Percentiles rank a stretch among this genome's conserved stretches.
Conservation (phyloP, 30 jellyfish, hydroid and myxozoan species). For the Turritopsis dohrnii region DNA sequence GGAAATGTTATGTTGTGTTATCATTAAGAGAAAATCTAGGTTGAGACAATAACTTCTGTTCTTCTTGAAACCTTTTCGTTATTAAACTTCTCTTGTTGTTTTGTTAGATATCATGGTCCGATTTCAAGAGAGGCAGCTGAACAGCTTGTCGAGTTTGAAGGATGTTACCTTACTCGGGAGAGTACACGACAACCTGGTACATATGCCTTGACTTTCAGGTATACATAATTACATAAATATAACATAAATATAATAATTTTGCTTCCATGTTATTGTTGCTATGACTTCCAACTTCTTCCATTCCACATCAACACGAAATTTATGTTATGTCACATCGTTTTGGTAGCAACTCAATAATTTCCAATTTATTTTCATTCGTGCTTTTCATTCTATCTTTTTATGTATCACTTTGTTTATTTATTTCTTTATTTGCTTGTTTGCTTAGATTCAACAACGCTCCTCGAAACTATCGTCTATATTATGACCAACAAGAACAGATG, state of each 20-base stretch:
- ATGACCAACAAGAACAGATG: slow-evolving; percentile 53
- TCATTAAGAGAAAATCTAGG: background rate
- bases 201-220: slow-evolving; percentile 81
- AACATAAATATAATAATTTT: too few species aligned
- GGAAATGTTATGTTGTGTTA: background rate
- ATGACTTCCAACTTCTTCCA: too few species aligned
- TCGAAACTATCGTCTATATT: slow-evolving; percentile 64
- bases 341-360: too few species aligned
- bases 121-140: slow-evolving; percentile 80
- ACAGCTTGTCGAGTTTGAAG: slow-evolving; percentile 57
- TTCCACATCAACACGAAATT: too few species aligned
- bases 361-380: background rate
- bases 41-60: background rate
- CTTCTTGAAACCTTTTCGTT: background rate
- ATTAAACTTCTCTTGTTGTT: background rate
- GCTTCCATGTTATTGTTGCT: too few species aligned
- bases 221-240: too few species aligned
- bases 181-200: slow-evolving; percentile 91
- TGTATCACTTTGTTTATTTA: background rate
- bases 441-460: slow-evolving; percentile 55
- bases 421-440: background rate
- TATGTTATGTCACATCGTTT: too few species aligned
- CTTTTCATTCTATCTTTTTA: background rate
- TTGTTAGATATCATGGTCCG: slow-evolving; percentile 70
- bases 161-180: slow-evolving; percentile 69